Conservation (phyloP, 2,113 vertebrate species). For the Malurus elegans region DNA sequence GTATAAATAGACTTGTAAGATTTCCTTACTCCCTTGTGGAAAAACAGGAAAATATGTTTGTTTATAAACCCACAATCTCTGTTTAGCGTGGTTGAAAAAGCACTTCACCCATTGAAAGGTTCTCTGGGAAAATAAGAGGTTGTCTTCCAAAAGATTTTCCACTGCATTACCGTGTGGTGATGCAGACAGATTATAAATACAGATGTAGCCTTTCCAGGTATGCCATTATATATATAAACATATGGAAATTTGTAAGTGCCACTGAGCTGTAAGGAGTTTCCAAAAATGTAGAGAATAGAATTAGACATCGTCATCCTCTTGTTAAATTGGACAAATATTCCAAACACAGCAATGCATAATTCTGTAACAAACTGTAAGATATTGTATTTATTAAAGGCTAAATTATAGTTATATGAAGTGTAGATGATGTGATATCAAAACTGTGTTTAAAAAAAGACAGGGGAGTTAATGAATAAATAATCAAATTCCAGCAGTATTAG, state of each 20-base stretch:
- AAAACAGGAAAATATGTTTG: neutral
- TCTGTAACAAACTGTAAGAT: neutral
- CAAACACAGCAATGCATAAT: neutral
- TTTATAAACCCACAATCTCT: neutral
- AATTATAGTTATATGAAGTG: neutral
- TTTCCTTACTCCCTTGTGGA: neutral
- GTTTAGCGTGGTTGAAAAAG: neutral
- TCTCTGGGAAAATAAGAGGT: neutral
- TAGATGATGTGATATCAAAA: neutral
- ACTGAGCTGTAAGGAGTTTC: neutral
- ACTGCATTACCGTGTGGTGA: neutral
- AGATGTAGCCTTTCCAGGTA: neutral
- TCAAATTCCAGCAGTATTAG: neutral
- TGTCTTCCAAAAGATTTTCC: neutral
- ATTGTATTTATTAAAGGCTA: neutral
- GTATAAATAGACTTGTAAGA: neutral
- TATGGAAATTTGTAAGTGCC: neutral
- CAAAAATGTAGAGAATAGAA: neutral
- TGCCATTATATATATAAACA: neutral
- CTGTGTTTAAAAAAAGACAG: neutral
- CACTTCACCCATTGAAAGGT: neutral
- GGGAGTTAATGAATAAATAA: neutral
- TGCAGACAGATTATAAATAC: neutral
- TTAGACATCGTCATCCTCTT: neutral
- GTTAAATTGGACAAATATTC: neutral